These are phyloP conservation scores for Cenopis cana DNA, from an alignment of 2,888 invertebrate species.

Conservation along the genomic window DNA sequence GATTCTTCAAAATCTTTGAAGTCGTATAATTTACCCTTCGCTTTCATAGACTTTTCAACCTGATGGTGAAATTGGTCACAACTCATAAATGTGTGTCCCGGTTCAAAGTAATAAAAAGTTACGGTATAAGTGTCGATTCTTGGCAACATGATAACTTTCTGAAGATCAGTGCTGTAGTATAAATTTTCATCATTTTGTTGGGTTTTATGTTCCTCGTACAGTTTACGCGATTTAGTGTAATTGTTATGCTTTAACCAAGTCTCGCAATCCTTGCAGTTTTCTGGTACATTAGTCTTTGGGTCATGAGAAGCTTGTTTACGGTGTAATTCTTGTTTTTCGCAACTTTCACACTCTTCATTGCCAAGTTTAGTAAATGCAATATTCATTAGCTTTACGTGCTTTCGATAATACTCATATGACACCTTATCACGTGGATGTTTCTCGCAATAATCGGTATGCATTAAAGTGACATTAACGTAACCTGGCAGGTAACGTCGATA, in stretches of 20 bases:
- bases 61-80: slow-evolving; percentile 5
- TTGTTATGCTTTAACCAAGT: slow-evolving; percentile 6
- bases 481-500: not conserved
- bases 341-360: slow-evolving; percentile 6
- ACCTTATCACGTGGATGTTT: not conserved
- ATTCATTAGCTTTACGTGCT: not conserved
- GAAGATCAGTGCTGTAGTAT: slow-evolving; percentile 27
- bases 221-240: slow-evolving; percentile 26
- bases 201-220: slow-evolving; percentile 20
- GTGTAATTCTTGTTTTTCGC: not conserved
- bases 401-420: slow-evolving; percentile 5
- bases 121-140: slow-evolving; percentile 9
- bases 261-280: not conserved
- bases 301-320: slow-evolving; percentile 1
- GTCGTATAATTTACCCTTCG: not conserved
- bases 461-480: not conserved
- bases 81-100: slow-evolving; percentile 7
- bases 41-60: not conserved
- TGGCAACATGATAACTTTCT: slow-evolving; percentile 35
- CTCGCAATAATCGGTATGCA: not conserved
- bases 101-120: slow-evolving; percentile 3
- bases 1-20: no score
- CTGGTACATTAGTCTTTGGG: not conserved
- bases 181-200: slow-evolving; percentile 22
- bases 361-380: slow-evolving; percentile 12